Evolutionary conservation across 2,797 vertebrate genomes (phyloP), one percentile per base, ranked within the genome.

Genomic region (Sebastes reedi): DNA sequence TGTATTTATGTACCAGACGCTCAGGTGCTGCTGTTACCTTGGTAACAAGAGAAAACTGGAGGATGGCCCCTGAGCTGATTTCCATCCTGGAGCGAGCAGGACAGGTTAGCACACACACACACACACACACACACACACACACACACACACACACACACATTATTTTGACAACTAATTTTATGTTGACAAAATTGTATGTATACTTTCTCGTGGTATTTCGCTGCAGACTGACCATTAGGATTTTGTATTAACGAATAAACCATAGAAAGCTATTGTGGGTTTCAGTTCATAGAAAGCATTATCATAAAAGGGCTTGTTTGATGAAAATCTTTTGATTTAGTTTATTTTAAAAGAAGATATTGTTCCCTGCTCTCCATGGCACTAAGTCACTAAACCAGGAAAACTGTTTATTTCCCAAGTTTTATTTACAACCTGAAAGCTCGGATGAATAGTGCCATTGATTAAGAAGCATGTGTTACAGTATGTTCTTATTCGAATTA

Each of bases 31-130:
- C 98, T 5, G 50, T 99, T 82, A 99, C 98, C 0, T 90, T 99
- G 69, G 79, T 99, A 73, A 98, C 98, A 0, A 96, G 95, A 91
- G 97, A 92, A 1, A 94, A 99, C 62, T 99, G 98, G 98, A 97
- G 79, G 73, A 90, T 96, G 93, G 97, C 98, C 0, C 80, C 96
- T 5, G 97, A 99, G 86, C 93, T 99, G 82, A 97, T 99, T 85
- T 92, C 92, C 67, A 99, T 99, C 87, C 91, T 99, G 83, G 95
- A 98, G 93, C 95, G 98, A 93, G 92, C 97, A 75, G 96, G 96
- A 69, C 98, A 99, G 95, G 99, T 99, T 12, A n/a, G 91, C 36
- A 39, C 11, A 36, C 34, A 36, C 34, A 34, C 34, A 32, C 30
- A 30, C 30, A 30, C 30, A 30, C 30, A 29, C 29, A 29, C 29